Base-by-base conservation (phyloP, 1,140 invertebrate species). In the Phocides pigmalion region DNA sequence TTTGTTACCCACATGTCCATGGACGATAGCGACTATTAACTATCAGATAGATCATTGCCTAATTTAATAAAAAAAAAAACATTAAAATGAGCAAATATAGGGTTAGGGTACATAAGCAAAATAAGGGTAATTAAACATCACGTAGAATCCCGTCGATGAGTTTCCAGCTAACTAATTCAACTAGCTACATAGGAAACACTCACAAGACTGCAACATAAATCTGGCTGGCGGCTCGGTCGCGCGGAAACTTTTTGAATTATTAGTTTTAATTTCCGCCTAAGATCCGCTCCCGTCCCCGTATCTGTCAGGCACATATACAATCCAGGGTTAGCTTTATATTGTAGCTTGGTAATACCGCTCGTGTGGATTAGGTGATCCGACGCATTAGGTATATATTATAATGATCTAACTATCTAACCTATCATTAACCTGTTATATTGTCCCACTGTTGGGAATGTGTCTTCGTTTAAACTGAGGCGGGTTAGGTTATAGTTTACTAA, bases 221-320 rank as follows among this genome's bases (percentile, higher is more conserved):
- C 88, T 89, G 71, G 74, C 80, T 76, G 80, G 81, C 82, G 81
- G 84, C 72, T 87, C 84, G 82, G 87, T 90, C 85, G 87, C 87
- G 82, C 76, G 87, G 86, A 92, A 92, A 91, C 87, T 92, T 92
- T 90, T 92, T 92, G 90, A 92, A 90, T 92, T 92, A 92, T 92
- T 92, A 92, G 90, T 92, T 92, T 92, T 92, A 92, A 92, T 92
- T 92, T 92, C 89, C 89, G 89, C 79, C 76, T 82, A 86, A 90
- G 89, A 90, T 90, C 87, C 81, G 84, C 81, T 41, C 69, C 79
- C 77, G 74, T 74, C 74, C 79, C 79, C 77, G 82, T 87, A 89
- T 89, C 88, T 89, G 84, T 90, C 86, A 89, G 76, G 70, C 72
- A 65, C 74, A 70, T 85, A 74, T 75, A 72, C 72, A 73, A 79